Evolutionary conservation across 2,113 vertebrate species (phyloP).

Genomic region (Cephalopholis sonnerati): DNA sequence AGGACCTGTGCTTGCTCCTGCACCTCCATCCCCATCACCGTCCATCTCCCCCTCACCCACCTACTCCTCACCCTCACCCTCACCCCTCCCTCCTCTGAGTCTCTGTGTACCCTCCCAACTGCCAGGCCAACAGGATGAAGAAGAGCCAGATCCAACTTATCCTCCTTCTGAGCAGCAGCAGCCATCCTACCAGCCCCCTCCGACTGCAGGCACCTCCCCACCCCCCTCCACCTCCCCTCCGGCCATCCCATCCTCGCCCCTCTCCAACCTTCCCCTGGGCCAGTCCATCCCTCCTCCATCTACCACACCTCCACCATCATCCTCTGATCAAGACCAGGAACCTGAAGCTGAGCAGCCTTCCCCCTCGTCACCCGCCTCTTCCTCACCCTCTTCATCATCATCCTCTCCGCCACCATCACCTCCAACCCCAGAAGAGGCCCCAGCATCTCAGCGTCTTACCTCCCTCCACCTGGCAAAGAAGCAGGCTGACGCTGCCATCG

Average conservation of each 20-base stretch:
- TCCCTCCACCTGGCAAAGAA: slow-evolving; percentile 93
- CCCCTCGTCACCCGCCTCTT: slow-evolving; percentile 56
- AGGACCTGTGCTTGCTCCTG: slow-evolving; percentile 51
- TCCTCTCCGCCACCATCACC: slow-evolving; percentile 76
- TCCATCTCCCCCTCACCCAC: slow-evolving; percentile 67
- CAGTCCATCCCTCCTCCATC: slow-evolving; percentile 72
- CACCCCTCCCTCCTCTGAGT: slow-evolving; percentile 62
- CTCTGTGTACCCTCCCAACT: slow-evolving; percentile 62
- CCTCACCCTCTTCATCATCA: slow-evolving; percentile 71
- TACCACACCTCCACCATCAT: slow-evolving; percentile 74
- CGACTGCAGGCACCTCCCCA: slow-evolving; percentile 58
- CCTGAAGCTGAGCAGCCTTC: slow-evolving; percentile 62
- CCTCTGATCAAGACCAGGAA: slow-evolving; percentile 70
- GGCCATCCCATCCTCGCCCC: slow-evolving; percentile 56
- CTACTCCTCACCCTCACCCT: slow-evolving; percentile 69
- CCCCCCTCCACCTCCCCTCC: slow-evolving; percentile 67
- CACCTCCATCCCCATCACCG: slow-evolving; percentile 58
- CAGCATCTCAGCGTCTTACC: slow-evolving; percentile 78
- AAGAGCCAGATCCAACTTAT: slow-evolving; percentile 9
- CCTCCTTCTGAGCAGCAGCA: slow-evolving; percentile 36
- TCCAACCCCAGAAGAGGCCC: slow-evolving; percentile 83
- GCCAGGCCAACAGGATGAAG: slow-evolving; percentile 35
- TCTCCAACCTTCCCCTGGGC: slow-evolving; percentile 65
- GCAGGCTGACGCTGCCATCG: slow-evolving; percentile 89
- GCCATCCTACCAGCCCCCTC: slow-evolving; percentile 54